Evolutionary conservation across 1,140 invertebrate genomes (phyloP).

Genomic region (Ceratina australensis): DNA sequence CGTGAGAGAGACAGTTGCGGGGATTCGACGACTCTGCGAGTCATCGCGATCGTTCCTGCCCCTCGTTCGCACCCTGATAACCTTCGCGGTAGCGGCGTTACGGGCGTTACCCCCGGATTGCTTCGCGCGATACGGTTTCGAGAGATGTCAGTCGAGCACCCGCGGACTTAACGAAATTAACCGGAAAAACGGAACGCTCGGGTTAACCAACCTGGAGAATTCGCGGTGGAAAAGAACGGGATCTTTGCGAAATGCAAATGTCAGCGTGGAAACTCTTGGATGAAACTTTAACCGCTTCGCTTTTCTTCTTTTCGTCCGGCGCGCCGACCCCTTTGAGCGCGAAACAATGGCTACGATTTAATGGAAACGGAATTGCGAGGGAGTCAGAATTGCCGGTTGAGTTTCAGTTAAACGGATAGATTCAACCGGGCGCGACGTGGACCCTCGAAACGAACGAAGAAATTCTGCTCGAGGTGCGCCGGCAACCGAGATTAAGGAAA

Average conservation of each 20-base stretch:
- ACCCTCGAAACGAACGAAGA: constrained; percentile 13
- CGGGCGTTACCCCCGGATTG: too few species aligned
- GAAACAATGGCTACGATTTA: constrained; percentile 35
- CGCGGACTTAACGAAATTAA: too few species aligned
- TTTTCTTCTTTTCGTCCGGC: constrained; percentile 10
- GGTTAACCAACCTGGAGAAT: too few species aligned
- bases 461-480: constrained; percentile 11
- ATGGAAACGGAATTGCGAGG: constrained; percentile 27
- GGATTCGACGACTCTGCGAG: constrained; percentile 18
- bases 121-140: too few species aligned
- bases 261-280: background rate
- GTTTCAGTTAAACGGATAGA: constrained; percentile 24
- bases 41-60: constrained; percentile 14
- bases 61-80: too few species aligned
- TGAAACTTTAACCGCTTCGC: constrained; percentile 17
- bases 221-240: background rate
- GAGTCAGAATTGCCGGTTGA: constrained; percentile 8
- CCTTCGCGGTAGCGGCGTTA: too few species aligned
- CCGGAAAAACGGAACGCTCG: too few species aligned
- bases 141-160: too few species aligned
- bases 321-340: background rate
- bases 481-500: constrained; percentile 10
- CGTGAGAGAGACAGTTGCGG: background rate
- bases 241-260: constrained; percentile 35
- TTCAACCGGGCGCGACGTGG: background rate